Evolutionary conservation across 2,113 vertebrate genomes (phyloP).

Genomic region (Electrona antarctica): DNA sequence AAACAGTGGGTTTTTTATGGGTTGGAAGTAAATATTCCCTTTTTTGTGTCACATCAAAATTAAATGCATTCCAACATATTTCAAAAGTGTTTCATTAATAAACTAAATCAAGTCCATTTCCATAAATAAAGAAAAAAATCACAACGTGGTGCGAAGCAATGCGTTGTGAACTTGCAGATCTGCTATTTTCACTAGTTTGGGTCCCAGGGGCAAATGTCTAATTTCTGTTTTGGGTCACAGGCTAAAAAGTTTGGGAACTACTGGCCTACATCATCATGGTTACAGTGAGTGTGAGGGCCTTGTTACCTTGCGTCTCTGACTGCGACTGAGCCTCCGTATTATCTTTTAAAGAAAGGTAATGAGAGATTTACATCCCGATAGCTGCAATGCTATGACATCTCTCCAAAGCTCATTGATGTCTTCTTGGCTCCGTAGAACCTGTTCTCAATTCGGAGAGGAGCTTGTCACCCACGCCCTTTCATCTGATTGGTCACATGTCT

Average conservation of each 20-base stretch:
- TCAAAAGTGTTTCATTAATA: too few species aligned
- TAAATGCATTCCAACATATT: too few species aligned
- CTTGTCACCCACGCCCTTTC: slow-evolving; percentile 73
- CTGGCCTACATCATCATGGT: slow-evolving; percentile 4
- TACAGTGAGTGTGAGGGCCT: slow-evolving; percentile 38
- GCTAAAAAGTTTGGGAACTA: not conserved
- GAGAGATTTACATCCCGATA: slow-evolving; percentile 70
- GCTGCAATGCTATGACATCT: slow-evolving; percentile 70
- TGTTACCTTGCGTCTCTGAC: slow-evolving; percentile 24
- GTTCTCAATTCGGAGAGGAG: slow-evolving; percentile 73
- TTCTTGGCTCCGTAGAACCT: slow-evolving; percentile 64
- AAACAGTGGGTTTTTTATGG: too few species aligned
- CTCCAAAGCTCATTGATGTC: slow-evolving; percentile 72
- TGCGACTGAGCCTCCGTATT: slow-evolving; percentile 43
- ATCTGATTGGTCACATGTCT: slow-evolving; percentile 78
- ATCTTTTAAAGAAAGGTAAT: slow-evolving; percentile 76
- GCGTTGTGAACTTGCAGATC: too few species aligned
- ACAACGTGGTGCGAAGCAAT: too few species aligned
- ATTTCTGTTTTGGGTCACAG: too few species aligned
- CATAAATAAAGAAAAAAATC: too few species aligned
- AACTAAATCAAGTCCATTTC: too few species aligned
- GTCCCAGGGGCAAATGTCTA: too few species aligned
- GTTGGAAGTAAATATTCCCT: too few species aligned
- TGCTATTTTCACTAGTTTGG: too few species aligned
- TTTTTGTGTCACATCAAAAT: too few species aligned